A percentile compares a stretch with the other conserved stretches of the same genome.
phyloP scores from a whole-genome alignment of 1,140 invertebrate genomes.

The Psilanteris sp. region DNA sequence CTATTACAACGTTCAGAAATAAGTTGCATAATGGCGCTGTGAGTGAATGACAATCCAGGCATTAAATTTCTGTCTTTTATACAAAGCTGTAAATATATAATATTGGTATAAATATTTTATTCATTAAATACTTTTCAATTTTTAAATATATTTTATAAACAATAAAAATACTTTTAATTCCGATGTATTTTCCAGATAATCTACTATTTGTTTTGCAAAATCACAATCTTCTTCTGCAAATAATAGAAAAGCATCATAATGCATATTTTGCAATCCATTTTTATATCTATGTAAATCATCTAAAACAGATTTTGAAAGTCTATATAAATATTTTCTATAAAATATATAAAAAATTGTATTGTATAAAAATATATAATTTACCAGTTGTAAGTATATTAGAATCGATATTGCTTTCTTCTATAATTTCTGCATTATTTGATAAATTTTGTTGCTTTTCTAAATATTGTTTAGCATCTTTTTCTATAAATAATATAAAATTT shows the following conservation, averaged over 20 bases:
- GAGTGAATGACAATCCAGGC: conserved; percentile 83
- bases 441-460: conserved; percentile 62
- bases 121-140: too few relatives aligned
- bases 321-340: too few relatives aligned
- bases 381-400: conserved; percentile 70
- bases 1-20: conserved; percentile 87
- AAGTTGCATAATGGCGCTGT: conserved; percentile 85
- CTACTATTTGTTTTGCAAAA: conserved; percentile 83
- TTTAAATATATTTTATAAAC: too few relatives aligned
- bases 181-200: conserved; percentile 83
- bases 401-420: conserved; percentile 64
- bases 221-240: conserved; percentile 85
- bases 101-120: background rate
- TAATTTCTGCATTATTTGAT: conserved; percentile 41
- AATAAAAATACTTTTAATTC: conserved; percentile 83
- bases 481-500: conserved; percentile 63
- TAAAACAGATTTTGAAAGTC: conserved; percentile 35
- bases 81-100: conserved; percentile 82
- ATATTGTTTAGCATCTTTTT: conserved; percentile 74
- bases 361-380: conserved; percentile 65
- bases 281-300: conserved; percentile 80
- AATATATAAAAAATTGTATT: too few relatives aligned
- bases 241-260: conserved; percentile 86
- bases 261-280: conserved; percentile 79
- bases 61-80: conserved; percentile 85